Percentiles rank a stretch among this genome's conserved stretches.
Evolutionary conservation across 2,113 vertebrate species (phyloP).

Genomic region (Gracilinanus agilis): DNA sequence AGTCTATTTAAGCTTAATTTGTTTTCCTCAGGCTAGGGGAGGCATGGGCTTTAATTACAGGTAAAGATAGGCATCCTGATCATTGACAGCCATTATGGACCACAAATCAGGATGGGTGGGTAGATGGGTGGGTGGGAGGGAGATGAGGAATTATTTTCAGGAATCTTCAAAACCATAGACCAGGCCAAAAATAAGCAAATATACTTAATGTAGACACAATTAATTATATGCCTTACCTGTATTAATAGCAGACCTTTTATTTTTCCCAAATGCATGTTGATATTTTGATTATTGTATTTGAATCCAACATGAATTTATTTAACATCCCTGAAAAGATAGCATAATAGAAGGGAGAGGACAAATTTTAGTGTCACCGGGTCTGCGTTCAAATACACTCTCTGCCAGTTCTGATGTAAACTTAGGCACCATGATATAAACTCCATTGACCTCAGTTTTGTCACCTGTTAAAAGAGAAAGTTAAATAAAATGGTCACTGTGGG

Average conservation of each 20-base stretch:
- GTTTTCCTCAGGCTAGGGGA: neutral
- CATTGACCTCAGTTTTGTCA: neutral
- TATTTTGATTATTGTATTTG: neutral
- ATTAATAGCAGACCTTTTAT: neutral
- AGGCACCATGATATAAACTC: neutral
- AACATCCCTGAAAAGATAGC: neutral
- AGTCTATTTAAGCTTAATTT: fast-evolving
- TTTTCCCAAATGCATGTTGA: neutral
- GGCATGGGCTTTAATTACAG: neutral
- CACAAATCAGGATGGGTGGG: neutral
- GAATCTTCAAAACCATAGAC: neutral
- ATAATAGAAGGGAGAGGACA: neutral
- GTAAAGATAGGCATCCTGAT: neutral
- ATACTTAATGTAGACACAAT: neutral
- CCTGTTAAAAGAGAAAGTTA: neutral
- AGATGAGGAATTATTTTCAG: neutral
- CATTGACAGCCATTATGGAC: neutral
- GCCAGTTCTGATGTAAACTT: neutral
- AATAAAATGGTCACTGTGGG: neutral
- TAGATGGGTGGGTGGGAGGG: neutral
- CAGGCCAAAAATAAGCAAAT: neutral
- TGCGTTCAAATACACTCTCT: neutral
- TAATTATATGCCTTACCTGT: neutral
- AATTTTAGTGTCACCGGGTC: neutral
- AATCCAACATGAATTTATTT: neutral